Conservation (phyloP, 2,888 invertebrate species). For the Antheraea yamamai region DNA sequence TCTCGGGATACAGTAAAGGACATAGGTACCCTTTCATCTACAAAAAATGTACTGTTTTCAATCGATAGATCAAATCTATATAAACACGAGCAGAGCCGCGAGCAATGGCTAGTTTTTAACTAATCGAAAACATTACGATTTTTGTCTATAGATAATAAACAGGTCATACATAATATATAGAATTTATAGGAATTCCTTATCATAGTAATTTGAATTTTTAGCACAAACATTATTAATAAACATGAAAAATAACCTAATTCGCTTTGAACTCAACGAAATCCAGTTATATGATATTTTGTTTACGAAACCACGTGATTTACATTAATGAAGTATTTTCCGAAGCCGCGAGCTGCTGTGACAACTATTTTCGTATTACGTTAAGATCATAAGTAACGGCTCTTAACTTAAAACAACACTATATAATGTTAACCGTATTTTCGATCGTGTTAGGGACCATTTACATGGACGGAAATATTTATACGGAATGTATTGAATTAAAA, state of each 20-base stretch:
- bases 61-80: background rate
- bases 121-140: background rate
- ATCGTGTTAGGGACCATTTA: slow-evolving; percentile 15
- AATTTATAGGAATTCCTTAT: background rate
- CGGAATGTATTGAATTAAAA: background rate
- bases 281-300: slow-evolving; percentile 18
- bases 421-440: slow-evolving; percentile 12
- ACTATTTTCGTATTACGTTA: slow-evolving; percentile 20
- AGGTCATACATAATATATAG: background rate
- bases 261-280: slow-evolving; percentile 2
- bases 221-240: slow-evolving; percentile 14
- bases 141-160: background rate
- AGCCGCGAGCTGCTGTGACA: slow-evolving; percentile 13
- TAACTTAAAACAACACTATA: slow-evolving; percentile 16
- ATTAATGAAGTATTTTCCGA: slow-evolving; percentile 16
- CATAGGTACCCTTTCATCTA: too few relatives aligned
- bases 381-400: slow-evolving; percentile 18
- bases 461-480: background rate
- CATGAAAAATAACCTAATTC: slow-evolving; percentile 17
- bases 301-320: slow-evolving; percentile 21
- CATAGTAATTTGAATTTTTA: background rate
- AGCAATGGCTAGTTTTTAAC: background rate
- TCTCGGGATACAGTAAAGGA: too few relatives aligned
- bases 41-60: too few relatives aligned
- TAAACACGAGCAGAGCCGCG: background rate